Evolutionary conservation across 2,888 invertebrate species (phyloP), one percentile per base, ranked within the genome.

Genomic region (Andrena praecox): DNA sequence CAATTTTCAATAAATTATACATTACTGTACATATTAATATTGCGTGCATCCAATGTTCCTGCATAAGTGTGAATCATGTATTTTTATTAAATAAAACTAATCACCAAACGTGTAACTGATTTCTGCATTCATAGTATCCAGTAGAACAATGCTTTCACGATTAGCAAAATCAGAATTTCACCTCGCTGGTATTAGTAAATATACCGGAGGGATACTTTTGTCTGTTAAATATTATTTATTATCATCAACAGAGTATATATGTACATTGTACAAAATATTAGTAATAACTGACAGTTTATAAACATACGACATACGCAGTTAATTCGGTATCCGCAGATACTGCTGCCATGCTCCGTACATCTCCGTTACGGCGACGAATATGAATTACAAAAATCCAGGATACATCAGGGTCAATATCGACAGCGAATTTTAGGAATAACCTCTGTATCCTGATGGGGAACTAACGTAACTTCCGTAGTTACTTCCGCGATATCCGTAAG

Each of bases 401-500:
- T 35, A 42, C 8, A 12, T 3, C 1, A 48, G 16, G 4, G 16
- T n/a, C 8, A 8, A 24, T 16, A 52, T 24, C 3, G 10, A 20
- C 3, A 31, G 52, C 10, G 8, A 20, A 50, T 8, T 56, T 84
- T 84, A 89, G 42, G 92, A 91, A 64, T 92, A 92, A 50, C 92
- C 92, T 68, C 91, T 87, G 80, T 92, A 92, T 29, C 92, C 92
- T 4, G 92, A 86, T 0, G 91, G 92, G 80, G 88, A 86, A 29
- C 86, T 82, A 4, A 69, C 35, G 5, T 85, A 85, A 27, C 52
- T 78, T 8, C 80, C 86, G 10, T 88, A 87, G 50, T 29, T 77
- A 20, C n/a, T 82, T 12, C 59, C 62, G 2, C 85, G 83, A 56
- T 84, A 82, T 56, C 29, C 29, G n/a, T 83, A 85, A 0, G 89